Percentiles rank a stretch among this genome's conserved stretches.
Evolutionary conservation across 1,140 invertebrate species (phyloP).

Genomic region (Meteorus sp.): DNA sequence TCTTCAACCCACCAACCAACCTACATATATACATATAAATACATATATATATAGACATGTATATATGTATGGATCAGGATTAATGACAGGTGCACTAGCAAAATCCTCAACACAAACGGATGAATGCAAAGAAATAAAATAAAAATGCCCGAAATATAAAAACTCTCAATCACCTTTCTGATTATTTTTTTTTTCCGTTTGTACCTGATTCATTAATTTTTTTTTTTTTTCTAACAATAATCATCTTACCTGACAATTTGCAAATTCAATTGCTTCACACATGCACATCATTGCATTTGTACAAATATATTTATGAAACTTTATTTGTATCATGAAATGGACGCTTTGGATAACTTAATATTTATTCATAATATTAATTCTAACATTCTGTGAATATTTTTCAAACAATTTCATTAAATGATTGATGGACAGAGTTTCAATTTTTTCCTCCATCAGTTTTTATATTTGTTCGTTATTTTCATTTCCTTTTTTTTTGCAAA

Average conservation of each 20-base stretch:
- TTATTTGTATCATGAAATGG: slow-evolving; percentile 2
- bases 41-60: slow-evolving; percentile 21
- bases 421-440: too few species aligned
- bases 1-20: slow-evolving; percentile 32
- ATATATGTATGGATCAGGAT: slow-evolving; percentile 15
- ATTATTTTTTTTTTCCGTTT: not conserved
- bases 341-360: not conserved
- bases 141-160: not conserved
- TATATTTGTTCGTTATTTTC: too few species aligned
- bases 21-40: too few species aligned
- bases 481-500: too few species aligned
- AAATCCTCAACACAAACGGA: not conserved
- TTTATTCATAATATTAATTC: not conserved
- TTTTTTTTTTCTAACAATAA: not conserved
- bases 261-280: too few species aligned
- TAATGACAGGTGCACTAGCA: slow-evolving; percentile 9
- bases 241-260: slow-evolving; percentile 15
- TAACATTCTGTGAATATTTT: not conserved
- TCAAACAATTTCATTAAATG: not conserved
- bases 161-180: not conserved
- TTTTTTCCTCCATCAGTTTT: too few species aligned
- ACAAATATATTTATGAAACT: not conserved
- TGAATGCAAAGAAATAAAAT: too few species aligned
- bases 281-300: slow-evolving; percentile 7
- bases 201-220: too few species aligned